Conservation (phyloP, 2,888 invertebrate genomes). For the Hemicrepidius hirtus region DNA sequence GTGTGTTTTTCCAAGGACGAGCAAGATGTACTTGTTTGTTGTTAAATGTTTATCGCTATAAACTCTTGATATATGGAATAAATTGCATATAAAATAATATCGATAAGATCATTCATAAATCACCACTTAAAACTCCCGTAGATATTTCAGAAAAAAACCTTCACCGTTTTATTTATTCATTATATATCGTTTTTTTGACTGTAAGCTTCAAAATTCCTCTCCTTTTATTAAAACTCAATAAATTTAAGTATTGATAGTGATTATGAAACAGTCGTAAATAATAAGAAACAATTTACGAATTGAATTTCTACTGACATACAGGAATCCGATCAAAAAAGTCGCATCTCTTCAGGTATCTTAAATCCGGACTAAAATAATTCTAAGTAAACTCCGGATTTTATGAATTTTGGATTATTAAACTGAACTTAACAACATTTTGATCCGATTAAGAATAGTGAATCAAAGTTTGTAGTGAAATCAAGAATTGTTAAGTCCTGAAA, state of each 20-base stretch:
- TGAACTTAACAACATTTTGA: too few relatives aligned
- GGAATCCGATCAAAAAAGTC: too few relatives aligned
- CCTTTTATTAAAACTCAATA: neutral
- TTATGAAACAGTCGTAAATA: neutral
- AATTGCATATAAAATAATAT: conserved; percentile 27
- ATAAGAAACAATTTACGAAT: too few relatives aligned
- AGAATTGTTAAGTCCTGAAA: too few relatives aligned
- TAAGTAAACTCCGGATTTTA: too few relatives aligned
- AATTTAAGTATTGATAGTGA: neutral
- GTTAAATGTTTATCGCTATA: conserved; percentile 3
- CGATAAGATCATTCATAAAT: conserved; percentile 28
- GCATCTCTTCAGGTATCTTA: too few relatives aligned
- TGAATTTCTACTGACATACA: too few relatives aligned
- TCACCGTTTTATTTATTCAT: neutral
- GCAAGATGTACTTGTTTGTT: conserved; percentile 10
- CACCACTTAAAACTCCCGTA: neutral
- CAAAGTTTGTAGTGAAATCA: too few relatives aligned
- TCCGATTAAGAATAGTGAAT: too few relatives aligned
- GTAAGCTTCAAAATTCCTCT: neutral
- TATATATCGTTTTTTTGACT: neutral
- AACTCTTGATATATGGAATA: conserved; percentile 6
- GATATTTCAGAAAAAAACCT: conserved; percentile 1
- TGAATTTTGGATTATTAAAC: too few relatives aligned
- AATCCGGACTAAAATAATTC: too few relatives aligned
- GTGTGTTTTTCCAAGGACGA: conserved; percentile 21